Percentiles rank a stretch among this genome's conserved stretches.
Conservation (phyloP, 2,888 invertebrate genomes). For the Pristionchus exspectatus region DNA sequence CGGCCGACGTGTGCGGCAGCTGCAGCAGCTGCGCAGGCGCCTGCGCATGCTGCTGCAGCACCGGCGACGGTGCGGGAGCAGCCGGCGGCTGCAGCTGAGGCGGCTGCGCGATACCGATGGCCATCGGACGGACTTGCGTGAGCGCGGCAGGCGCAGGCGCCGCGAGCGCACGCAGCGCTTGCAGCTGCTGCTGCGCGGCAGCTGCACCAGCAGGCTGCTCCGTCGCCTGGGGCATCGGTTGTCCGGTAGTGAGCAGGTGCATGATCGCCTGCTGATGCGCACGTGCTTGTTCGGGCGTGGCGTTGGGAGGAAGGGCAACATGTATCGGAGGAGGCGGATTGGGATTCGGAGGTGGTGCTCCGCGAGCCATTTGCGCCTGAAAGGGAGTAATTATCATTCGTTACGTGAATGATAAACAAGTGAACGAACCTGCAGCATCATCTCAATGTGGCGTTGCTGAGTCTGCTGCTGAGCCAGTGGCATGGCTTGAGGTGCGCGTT, state of each 20-base stretch:
- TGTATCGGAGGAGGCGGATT: too few relatives aligned
- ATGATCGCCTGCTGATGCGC: too few relatives aligned
- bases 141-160: background rate
- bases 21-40: background rate
- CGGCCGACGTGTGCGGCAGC: background rate
- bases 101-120: conserved; percentile 25
- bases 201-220: background rate
- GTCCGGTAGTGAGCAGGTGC: background rate
- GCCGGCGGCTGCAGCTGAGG: background rate
- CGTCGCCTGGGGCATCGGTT: background rate
- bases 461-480: too few relatives aligned
- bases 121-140: background rate
- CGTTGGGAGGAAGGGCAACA: too few relatives aligned
- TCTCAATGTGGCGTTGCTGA: too few relatives aligned
- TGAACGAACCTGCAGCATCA: too few relatives aligned
- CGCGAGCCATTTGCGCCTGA: too few relatives aligned
- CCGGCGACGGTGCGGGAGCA: background rate
- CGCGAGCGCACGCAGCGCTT: background rate
- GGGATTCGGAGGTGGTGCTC: too few relatives aligned
- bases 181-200: background rate
- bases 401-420: too few relatives aligned
- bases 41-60: background rate
- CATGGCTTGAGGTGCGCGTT: too few relatives aligned
- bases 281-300: too few relatives aligned
- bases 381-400: too few relatives aligned